Evolutionary conservation across 2,113 vertebrate genomes (phyloP), one percentile per base, ranked within the genome.

Genomic region (Fregetta grallaria): DNA sequence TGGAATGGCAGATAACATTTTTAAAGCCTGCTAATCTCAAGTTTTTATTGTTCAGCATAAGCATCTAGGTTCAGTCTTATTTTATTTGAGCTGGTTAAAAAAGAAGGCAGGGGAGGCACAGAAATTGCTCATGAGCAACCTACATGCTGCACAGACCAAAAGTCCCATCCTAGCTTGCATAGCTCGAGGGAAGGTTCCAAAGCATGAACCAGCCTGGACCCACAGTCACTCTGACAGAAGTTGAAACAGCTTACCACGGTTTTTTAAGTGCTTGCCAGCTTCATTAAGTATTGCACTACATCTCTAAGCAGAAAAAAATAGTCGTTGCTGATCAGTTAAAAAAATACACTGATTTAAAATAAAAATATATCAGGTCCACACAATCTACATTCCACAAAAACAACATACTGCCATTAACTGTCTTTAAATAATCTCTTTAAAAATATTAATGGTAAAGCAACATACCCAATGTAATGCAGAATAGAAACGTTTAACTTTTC

Each of bases 21-120:
- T 96, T 73, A 94, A 91, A 89, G 50, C 56, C 58, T 91, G 40
- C 27, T 89, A 78, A 89, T 94, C 88, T 94, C 76, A 27, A 29
- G 20, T 21, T 93, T 90, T 94, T 78, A 61, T 78, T 92, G 61
- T 85, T 91, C 82, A 53, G 65, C 77, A n/a, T 29, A 45, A 81
- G 18, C 10, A 14, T 72, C 58, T 66, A 42, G 8, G 34, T 55
- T 93, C 66, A 38, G 21, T 62, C 63, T 83, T 79, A 38, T 82
- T 95, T 90, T 82, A 76, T 85, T 61, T 1, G 11, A 82, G 62
- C 13, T 62, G 7, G 21, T 38, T 77, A 19, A 70, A 83, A 85
- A 63, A 30, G 42, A 34, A 36, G 27, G n/a, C 22, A 63, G 11
- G 7, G 13, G 13, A 91, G 52, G 44, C 22, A 56, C 1, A 4